Conservation (phyloP, 2,113 vertebrate species). For the Peromyscus leucopus region DNA sequence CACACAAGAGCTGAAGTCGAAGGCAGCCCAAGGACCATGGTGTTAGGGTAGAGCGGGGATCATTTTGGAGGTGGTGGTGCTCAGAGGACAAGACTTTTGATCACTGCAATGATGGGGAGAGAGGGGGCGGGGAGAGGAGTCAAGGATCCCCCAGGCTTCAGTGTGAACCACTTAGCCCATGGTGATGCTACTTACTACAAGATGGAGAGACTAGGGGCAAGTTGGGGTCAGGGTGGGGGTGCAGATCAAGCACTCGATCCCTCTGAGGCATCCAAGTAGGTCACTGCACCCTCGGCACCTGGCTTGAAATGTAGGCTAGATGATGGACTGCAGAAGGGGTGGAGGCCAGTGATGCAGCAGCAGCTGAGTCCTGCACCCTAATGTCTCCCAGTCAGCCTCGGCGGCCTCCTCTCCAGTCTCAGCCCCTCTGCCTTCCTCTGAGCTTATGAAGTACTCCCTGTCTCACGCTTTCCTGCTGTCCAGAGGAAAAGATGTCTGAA, state of each 20-base stretch:
- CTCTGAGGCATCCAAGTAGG: conserved; percentile 56
- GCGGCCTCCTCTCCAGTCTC: neutral
- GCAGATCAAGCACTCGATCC: neutral
- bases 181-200: neutral
- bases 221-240: neutral
- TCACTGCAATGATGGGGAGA: neutral
- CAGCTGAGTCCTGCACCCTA: neutral
- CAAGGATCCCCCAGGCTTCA: neutral
- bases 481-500: neutral
- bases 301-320: neutral
- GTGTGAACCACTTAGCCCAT: neutral
- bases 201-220: neutral
- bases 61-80: neutral
- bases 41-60: neutral
- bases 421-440: neutral
- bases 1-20: neutral
- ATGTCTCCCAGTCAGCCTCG: neutral
- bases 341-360: rapidly evolving
- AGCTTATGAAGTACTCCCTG: neutral
- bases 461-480: neutral
- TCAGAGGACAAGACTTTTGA: neutral
- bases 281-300: conserved; percentile 20
- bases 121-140: neutral
- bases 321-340: neutral
- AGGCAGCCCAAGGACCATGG: neutral